Evolutionary conservation across 2,888 invertebrate genomes (phyloP).

Genomic region (Dryobota labecula): DNA sequence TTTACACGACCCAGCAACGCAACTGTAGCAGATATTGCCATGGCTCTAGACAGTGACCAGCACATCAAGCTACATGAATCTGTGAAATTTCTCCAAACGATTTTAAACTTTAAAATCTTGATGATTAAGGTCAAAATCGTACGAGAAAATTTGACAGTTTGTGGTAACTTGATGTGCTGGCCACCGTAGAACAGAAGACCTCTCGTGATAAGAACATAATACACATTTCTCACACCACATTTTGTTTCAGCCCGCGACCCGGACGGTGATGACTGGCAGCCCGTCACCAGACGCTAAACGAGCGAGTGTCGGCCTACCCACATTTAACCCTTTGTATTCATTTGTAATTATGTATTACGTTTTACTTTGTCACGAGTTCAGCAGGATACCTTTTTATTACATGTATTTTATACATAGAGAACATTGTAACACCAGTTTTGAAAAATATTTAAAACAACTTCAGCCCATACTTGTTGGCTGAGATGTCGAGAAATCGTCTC

Average conservation of each 20-base stretch:
- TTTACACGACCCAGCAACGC: too few relatives aligned
- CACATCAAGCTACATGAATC: too few relatives aligned
- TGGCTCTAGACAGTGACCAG: too few relatives aligned
- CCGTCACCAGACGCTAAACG: slow-evolving; percentile 88
- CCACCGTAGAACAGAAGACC: too few relatives aligned
- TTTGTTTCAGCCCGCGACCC: slow-evolving; percentile 85
- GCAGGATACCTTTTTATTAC: slow-evolving; percentile 24
- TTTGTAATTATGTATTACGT: slow-evolving; percentile 50
- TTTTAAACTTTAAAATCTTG: too few relatives aligned
- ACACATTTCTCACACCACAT: not conserved
- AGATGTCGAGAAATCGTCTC: not conserved
- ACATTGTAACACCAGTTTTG: not conserved
- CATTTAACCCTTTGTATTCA: slow-evolving; percentile 60
- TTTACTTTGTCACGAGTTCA: slow-evolving; percentile 55
- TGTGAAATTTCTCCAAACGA: too few relatives aligned
- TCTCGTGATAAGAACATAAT: too few relatives aligned
- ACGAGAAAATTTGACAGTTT: too few relatives aligned
- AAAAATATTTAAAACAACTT: not conserved
- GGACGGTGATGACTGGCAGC: slow-evolving; percentile 91
- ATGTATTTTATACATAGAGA: not conserved
- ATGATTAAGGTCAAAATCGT: too few relatives aligned
- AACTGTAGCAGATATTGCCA: too few relatives aligned
- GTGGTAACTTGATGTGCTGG: too few relatives aligned
- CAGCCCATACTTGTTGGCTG: not conserved
- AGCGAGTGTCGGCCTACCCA: slow-evolving; percentile 30